A percentile compares a stretch with the other conserved stretches of the same genome.
Conservation (phyloP, 2,797 vertebrate species). For the Mus spretus region DNA sequence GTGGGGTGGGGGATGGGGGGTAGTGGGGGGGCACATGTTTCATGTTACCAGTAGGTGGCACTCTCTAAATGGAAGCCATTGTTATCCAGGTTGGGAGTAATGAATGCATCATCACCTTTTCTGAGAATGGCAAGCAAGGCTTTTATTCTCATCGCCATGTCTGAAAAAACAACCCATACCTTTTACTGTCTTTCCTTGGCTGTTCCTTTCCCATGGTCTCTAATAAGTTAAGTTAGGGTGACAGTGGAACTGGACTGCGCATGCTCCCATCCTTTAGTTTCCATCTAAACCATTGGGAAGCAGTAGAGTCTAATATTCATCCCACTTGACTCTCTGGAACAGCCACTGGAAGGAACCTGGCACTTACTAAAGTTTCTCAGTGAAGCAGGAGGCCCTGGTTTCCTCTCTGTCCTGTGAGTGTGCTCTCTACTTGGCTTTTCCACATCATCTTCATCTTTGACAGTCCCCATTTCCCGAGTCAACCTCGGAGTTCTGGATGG, state of each 20-base stretch:
- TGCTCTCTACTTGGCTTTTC: not conserved
- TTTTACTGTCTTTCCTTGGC: not conserved
- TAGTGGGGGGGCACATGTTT: not conserved
- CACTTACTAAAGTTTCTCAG: not conserved
- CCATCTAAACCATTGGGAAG: not conserved
- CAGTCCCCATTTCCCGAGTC: not conserved
- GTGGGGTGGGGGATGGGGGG: too few relatives aligned
- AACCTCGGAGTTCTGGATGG: not conserved
- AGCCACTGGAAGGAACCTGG: not conserved
- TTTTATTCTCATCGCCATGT: not conserved
- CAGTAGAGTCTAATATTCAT: not conserved
- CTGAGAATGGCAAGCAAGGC: not conserved
- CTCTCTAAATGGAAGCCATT: not conserved
- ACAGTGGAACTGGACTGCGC: not conserved
- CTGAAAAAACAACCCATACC: not conserved
- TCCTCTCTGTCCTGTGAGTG: not conserved
- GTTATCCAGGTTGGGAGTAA: not conserved
- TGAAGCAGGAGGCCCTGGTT: slow-evolving; percentile 14
- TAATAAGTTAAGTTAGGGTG: slow-evolving; percentile 12
- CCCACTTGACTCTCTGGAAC: not conserved
- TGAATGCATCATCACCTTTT: not conserved
- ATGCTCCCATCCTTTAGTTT: not conserved
- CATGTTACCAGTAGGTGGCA: not conserved
- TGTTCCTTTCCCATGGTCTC: not conserved
- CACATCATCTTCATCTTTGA: not conserved